phyloP scores from a whole-genome alignment of 2,888 invertebrate genomes.

The Hipparchia sbordonii region DNA sequence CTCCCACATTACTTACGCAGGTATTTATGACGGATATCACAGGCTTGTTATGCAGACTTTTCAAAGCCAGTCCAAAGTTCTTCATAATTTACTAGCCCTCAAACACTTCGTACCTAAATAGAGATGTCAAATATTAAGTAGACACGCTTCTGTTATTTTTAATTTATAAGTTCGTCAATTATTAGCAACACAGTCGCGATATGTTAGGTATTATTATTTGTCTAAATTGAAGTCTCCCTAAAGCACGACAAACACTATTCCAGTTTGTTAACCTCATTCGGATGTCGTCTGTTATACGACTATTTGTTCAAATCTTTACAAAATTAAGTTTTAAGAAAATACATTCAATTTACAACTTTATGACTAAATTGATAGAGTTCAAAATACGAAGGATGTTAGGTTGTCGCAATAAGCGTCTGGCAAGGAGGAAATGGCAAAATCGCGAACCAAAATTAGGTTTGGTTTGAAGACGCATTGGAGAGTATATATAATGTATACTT shows the following conservation, averaged over 20 bases:
- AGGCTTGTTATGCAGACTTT: too few species aligned
- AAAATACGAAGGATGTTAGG: conserved; percentile 10
- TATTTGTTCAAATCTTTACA: conserved; percentile 44
- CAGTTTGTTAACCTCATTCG: conserved; percentile 45
- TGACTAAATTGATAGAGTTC: conserved; percentile 6
- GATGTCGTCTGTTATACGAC: conserved; percentile 42
- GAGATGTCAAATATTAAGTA: too few species aligned
- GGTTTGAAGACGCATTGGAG: conserved; percentile 43
- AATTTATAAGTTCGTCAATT: background rate
- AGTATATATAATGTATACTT: conserved; percentile 22
- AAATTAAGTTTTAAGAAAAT: conserved; percentile 32
- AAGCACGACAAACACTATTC: conserved; percentile 40
- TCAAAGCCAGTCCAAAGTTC: too few species aligned
- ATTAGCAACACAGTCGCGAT: background rate
- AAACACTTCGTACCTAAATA: too few species aligned
- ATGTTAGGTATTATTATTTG: conserved; percentile 26
- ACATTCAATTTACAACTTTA: conserved; percentile 32
- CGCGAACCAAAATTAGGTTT: conserved; percentile 47
- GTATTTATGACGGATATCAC: too few species aligned
- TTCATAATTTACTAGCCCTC: too few species aligned
- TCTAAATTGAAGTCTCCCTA: conserved; percentile 32
- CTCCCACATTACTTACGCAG: too few species aligned
- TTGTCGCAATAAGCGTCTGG: conserved; percentile 39
- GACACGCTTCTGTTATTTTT: too few species aligned
- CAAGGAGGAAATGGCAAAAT: conserved; percentile 44